phyloP scores from a whole-genome alignment of 2,113 vertebrate genomes.

The Xiphophorus maculatus region DNA sequence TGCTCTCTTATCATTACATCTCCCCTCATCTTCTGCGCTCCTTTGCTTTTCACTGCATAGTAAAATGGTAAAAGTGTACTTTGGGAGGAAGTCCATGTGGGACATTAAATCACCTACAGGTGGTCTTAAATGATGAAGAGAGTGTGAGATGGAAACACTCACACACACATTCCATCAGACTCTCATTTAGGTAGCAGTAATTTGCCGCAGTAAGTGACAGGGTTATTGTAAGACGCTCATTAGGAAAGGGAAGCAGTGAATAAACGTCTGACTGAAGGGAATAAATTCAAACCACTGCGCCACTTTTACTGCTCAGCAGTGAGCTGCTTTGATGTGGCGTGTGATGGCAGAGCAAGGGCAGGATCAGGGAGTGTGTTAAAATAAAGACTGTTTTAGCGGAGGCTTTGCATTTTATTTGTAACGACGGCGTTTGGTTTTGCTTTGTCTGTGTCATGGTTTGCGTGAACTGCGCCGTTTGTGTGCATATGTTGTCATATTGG shows the following conservation, averaged over 20 bases:
- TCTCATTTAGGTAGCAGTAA: conserved; percentile 71
- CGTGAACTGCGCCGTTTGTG: not conserved
- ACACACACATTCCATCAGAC: conserved; percentile 23
- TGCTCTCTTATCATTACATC: not conserved
- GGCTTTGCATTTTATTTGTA: conserved; percentile 20
- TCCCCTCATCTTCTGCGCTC: conserved; percentile 17
- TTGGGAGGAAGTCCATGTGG: conserved; percentile 58
- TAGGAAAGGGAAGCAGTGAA: conserved; percentile 73
- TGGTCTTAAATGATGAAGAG: conserved; percentile 57
- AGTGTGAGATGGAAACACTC: conserved; percentile 36
- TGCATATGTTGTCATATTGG: not conserved
- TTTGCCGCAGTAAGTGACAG: conserved; percentile 72
- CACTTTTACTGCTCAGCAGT: conserved; percentile 72
- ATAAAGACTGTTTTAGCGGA: conserved; percentile 1
- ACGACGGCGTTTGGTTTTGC: not conserved
- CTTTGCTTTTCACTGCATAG: conserved; percentile 37
- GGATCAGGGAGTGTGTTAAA: conserved; percentile 22
- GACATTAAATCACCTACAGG: conserved; percentile 71
- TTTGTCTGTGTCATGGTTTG: not conserved
- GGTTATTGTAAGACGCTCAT: conserved; percentile 76
- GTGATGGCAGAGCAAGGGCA: conserved; percentile 48
- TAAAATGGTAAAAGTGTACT: conserved; percentile 71
- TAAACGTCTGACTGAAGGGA: conserved; percentile 69
- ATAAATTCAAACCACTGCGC: conserved; percentile 69
- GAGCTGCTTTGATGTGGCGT: conserved; percentile 72